Conservation (phyloP, 2,797 vertebrate genomes). For the Coendou prehensilis region DNA sequence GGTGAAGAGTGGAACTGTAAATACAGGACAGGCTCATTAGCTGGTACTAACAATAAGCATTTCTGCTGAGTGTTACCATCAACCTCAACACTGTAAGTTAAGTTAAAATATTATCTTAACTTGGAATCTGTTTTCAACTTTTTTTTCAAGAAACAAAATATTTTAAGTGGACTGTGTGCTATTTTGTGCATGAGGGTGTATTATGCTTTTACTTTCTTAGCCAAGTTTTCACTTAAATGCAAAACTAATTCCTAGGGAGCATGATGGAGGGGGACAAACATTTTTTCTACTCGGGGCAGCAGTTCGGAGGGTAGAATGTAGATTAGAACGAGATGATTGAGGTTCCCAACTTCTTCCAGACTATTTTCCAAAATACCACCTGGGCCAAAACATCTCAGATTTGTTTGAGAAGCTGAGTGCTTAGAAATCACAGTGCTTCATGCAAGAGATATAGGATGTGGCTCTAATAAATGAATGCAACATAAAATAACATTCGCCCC, state of each 20-base stretch:
- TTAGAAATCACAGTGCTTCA: constrained; percentile 4
- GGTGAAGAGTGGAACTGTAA: neutral
- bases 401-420: neutral
- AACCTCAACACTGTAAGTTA: neutral
- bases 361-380: constrained; percentile 2
- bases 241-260: neutral
- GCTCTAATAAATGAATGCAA: neutral
- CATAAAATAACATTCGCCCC: neutral
- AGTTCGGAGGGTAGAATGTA: neutral
- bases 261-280: neutral
- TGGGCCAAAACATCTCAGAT: neutral
- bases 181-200: neutral
- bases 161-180: constrained; percentile 51
- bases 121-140: constrained; percentile 40
- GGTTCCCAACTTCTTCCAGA: neutral
- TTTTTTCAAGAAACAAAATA: constrained; percentile 59
- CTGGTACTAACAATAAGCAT: neutral
- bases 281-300: neutral
- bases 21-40: neutral
- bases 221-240: constrained; percentile 38
- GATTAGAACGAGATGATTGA: neutral
- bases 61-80: constrained; percentile 28
- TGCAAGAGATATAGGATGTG: neutral
- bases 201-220: constrained; percentile 44
- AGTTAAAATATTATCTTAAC: constrained; percentile 57